Evolutionary conservation across 1,140 invertebrate genomes (phyloP).

Genomic region (Aradophagus sp.): DNA sequence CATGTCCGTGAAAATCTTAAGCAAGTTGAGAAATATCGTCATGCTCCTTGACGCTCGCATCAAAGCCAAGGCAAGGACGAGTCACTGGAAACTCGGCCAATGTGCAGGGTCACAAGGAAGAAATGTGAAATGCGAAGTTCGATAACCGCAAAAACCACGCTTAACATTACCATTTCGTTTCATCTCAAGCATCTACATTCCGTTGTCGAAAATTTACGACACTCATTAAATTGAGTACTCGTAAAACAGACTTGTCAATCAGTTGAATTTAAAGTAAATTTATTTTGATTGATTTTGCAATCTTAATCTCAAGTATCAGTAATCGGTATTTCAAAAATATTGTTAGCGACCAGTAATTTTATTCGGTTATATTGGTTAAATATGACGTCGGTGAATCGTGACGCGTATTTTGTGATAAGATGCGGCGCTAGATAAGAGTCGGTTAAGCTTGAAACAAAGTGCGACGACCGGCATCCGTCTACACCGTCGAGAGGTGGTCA

Average conservation of each 20-base stretch:
- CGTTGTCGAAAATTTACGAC: no score
- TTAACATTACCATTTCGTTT: not conserved
- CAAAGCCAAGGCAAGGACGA: conserved; percentile 54
- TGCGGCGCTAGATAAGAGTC: conserved; percentile 36
- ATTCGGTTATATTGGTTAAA: conserved; percentile 24
- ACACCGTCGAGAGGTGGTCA: no score
- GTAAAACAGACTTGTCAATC: no score
- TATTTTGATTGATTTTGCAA: no score
- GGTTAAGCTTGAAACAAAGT: conserved; percentile 58
- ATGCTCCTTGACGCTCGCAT: conserved; percentile 54
- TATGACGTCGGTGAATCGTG: conserved; percentile 15
- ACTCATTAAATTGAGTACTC: no score
- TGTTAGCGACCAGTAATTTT: conserved; percentile 5
- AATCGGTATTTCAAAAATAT: not conserved
- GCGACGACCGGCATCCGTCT: conserved; percentile 59
- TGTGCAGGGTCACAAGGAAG: conserved; percentile 50
- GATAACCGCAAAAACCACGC: not conserved
- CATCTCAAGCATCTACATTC: not conserved
- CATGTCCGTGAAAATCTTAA: conserved; percentile 46
- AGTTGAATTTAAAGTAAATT: no score
- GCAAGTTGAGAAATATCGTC: conserved; percentile 52
- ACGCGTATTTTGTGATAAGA: conserved; percentile 41
- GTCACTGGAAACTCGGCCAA: conserved; percentile 50
- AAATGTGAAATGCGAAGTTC: conserved; percentile 16
- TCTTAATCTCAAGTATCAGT: not conserved